A percentile compares a stretch with the other conserved stretches of the same genome.
Conservation (phyloP, 2,113 vertebrate species). For the Clarias magur region DNA sequence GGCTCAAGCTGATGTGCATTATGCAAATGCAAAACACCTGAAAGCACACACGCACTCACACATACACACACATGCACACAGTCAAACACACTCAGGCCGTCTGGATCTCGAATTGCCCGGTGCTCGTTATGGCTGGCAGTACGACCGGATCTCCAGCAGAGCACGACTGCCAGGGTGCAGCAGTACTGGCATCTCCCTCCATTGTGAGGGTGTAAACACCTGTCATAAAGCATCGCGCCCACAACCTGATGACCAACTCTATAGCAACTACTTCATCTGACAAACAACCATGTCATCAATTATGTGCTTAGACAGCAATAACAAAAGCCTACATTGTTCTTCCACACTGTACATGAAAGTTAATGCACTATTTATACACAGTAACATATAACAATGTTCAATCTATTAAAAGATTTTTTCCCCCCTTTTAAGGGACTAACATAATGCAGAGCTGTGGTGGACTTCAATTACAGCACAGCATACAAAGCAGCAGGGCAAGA, state of each 20-base stretch:
- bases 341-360: slow-evolving; percentile 27
- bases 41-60: not conserved
- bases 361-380: slow-evolving; percentile 34
- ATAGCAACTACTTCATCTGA: slow-evolving; percentile 46
- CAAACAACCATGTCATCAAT: slow-evolving; percentile 47
- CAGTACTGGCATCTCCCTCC: not conserved
- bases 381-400: slow-evolving; percentile 7
- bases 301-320: slow-evolving; percentile 26
- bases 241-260: slow-evolving; percentile 33
- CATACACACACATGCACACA: slow-evolving; percentile 23
- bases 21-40: slow-evolving; percentile 21
- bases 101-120: slow-evolving; percentile 32
- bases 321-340: slow-evolving; percentile 33
- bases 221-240: slow-evolving; percentile 35
- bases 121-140: slow-evolving; percentile 42
- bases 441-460: slow-evolving; percentile 9
- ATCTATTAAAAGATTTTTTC: not conserved
- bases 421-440: not conserved
- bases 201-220: slow-evolving; percentile 44
- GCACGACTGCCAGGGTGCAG: slow-evolving; percentile 15
- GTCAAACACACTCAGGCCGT: slow-evolving; percentile 20
- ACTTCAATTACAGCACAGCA: slow-evolving; percentile 10
- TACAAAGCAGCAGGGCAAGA: slow-evolving; percentile 1
- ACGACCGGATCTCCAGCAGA: slow-evolving; percentile 5
- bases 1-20: slow-evolving; percentile 8